phyloP scores from a whole-genome alignment of 2,888 invertebrate genomes.

The Spisula subtruncata region DNA sequence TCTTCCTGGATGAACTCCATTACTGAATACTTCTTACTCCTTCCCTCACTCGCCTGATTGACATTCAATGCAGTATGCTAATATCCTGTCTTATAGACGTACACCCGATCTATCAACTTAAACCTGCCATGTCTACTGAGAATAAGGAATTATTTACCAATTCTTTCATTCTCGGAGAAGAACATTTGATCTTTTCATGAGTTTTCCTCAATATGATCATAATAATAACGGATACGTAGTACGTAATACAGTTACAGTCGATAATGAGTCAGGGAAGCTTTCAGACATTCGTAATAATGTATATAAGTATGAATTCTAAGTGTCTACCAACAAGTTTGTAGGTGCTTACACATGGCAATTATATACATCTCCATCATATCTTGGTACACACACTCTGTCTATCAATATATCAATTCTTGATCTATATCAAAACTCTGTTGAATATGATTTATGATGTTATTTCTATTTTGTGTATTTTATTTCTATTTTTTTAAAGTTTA shows the following conservation, averaged over 20 bases:
- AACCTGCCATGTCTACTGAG: not conserved
- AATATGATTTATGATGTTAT: too few relatives aligned
- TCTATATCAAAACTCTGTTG: too few relatives aligned
- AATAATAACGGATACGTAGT: not conserved
- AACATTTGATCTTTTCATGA: conserved; percentile 19
- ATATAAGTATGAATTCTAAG: conserved; percentile 10
- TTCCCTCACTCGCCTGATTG: conserved; percentile 2
- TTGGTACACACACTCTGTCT: too few relatives aligned
- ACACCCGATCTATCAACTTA: not conserved
- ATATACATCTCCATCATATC: too few relatives aligned
- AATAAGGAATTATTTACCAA: not conserved
- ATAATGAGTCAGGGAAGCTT: conserved; percentile 7
- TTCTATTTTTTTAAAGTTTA: too few relatives aligned
- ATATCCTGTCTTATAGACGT: not conserved
- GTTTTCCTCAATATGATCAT: not conserved
- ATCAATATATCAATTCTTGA: too few relatives aligned
- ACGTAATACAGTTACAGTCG: not conserved
- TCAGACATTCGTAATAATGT: conserved; percentile 16
- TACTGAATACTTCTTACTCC: not conserved
- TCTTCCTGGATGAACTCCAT: conserved; percentile 6
- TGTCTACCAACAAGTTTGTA: conserved; percentile 15
- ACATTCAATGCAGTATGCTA: conserved; percentile 17
- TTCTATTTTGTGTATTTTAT: too few relatives aligned
- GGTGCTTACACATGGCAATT: not conserved
- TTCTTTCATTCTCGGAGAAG: not conserved